A percentile compares a stretch with the other conserved stretches of the same genome.
Evolutionary conservation across 2,113 vertebrate species (phyloP).

Genomic region (Psammodynastes pulverulentus): DNA sequence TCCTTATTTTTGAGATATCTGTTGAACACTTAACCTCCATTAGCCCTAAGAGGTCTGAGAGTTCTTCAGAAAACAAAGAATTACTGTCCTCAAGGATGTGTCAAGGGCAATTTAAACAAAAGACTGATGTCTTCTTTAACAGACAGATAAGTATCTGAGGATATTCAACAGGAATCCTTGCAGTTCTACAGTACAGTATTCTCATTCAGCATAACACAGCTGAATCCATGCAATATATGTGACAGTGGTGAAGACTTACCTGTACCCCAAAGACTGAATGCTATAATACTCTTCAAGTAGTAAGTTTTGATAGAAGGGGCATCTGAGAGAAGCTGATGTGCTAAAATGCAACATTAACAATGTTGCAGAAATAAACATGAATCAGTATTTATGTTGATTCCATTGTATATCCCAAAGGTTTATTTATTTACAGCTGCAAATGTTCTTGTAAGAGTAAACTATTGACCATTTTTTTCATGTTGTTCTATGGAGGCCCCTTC

Average conservation of each 20-base stretch:
- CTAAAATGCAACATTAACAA: conserved; percentile 71
- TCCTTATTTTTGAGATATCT: conserved; percentile 72
- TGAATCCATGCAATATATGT: conserved; percentile 71
- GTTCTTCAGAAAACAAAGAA: conserved; percentile 82
- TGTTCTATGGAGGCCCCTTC: conserved; percentile 77
- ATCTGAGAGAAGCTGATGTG: conserved; percentile 70
- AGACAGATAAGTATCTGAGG: conserved; percentile 81
- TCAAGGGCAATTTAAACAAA: conserved; percentile 87
- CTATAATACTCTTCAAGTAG: conserved; percentile 66
- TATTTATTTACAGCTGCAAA: conserved; percentile 76
- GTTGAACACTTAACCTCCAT: conserved; percentile 78
- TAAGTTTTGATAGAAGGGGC: conserved; percentile 71
- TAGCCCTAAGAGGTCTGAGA: conserved; percentile 73
- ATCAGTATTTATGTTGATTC: conserved; percentile 72
- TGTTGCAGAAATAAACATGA: conserved; percentile 78
- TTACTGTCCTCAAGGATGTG: conserved; percentile 79
- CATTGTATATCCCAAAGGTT: conserved; percentile 74
- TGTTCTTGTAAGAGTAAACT: conserved; percentile 76
- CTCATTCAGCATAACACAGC: conserved; percentile 76
- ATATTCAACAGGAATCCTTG: conserved; percentile 73
- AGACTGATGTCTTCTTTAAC: conserved; percentile 84
- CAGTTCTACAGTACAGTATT: conserved; percentile 74
- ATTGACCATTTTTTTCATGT: conserved; percentile 78
- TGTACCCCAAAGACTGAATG: conserved; percentile 75
- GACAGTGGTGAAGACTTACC: conserved; percentile 82